Base-by-base conservation (phyloP, 2,888 invertebrate genomes). In the Eueremaeus valkanovi region DNA sequence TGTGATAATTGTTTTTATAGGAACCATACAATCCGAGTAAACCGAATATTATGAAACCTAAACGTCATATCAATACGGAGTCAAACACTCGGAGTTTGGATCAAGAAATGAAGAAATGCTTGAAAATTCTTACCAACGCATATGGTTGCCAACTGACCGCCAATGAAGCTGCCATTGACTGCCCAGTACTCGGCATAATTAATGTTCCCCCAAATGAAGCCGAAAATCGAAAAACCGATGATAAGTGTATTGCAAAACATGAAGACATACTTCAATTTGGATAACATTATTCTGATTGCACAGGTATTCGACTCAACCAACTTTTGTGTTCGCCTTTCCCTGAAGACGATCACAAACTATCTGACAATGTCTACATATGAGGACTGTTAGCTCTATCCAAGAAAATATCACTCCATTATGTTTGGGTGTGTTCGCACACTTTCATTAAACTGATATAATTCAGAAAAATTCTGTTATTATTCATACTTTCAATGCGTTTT, bases 121-220 rank as follows among this genome's bases (percentile, higher is more conserved):
- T 27, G 2, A 3, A 27, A 68, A 36, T 9, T 9, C 29, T 72
- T 49, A 75, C 75, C 75, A 13, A 72, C 75, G 16, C 70, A 75
- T 27, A 75, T 49, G 51, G 75, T 75, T 21, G 63, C 75, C 36
- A 75, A 49, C 31, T 75, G 75, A 42, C 75, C 75, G 24, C 75
- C 75, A 29, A 75, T 72, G 21, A 75, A 72, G 18, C 70, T 72
- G n/a, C 75, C 75, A 18, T 70, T 75, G 18, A 75, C 55, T 2
- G 49, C 31, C 40, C 70, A 58, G 36, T 70, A 75, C 31, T 70
- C 29, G 21, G 68, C 70, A 51, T 70, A 75, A 24, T 75, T 70
- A 11, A 75, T 72, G 68, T 75, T 75, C 8, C 70, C 70, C 75
- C 75, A 75, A 40, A 75, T 75, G 27, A 75, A 42, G 11, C 75